Percentiles rank a stretch among this genome's conserved stretches.
Conservation (phyloP, 1,140 invertebrate species). For the Apis florea region DNA sequence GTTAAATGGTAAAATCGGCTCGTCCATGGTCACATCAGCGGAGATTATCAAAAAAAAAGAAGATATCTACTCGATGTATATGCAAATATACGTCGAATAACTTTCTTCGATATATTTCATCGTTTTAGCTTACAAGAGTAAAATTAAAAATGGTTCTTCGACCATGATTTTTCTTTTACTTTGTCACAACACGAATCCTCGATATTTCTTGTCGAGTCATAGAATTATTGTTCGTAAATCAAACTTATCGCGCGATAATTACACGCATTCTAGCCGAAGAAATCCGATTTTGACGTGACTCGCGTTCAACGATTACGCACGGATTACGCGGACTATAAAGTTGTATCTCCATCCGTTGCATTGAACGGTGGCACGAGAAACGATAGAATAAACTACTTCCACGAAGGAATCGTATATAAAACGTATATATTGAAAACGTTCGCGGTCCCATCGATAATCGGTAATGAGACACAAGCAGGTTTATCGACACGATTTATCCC, state of each 20-base stretch:
- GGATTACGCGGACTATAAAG: slow-evolving; percentile 3
- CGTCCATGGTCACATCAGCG: neutral
- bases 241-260: neutral
- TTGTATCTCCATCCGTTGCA: neutral
- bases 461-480: slow-evolving; percentile 48
- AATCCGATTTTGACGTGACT: neutral
- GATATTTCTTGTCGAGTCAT: too few species aligned
- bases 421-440: neutral
- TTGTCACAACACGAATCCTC: too few species aligned
- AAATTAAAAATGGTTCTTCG: neutral
- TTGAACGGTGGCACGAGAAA: neutral
- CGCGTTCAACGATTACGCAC: neutral
- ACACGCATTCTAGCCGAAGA: neutral
- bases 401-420: neutral
- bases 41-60: neutral
- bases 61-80: neutral
- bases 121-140: neutral
- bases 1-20: neutral
- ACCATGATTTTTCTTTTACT: too few species aligned
- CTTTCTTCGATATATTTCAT: neutral
- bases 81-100: neutral
- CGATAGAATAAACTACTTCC: neutral
- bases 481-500: slow-evolving; percentile 12
- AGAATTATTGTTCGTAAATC: too few species aligned
- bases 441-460: slow-evolving; percentile 42